Conservation (phyloP, 2,888 invertebrate species). For the Trichogramma dendrolimi region DNA sequence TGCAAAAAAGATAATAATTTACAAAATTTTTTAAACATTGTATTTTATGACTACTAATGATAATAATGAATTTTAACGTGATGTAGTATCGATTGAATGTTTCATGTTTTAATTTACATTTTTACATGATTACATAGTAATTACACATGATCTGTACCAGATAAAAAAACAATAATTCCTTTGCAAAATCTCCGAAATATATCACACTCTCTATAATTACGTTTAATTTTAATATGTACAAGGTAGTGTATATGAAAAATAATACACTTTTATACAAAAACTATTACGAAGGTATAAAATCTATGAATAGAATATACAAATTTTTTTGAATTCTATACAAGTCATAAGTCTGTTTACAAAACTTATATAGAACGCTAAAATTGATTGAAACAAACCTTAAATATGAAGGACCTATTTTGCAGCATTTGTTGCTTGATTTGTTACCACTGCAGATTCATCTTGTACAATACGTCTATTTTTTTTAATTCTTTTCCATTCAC, state of each 20-base stretch:
- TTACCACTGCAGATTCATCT: slow-evolving; percentile 46
- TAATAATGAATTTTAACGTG: neutral
- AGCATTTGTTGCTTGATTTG: slow-evolving; percentile 35
- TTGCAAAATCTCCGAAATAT: no score
- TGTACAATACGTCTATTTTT: slow-evolving; percentile 74
- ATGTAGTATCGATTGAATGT: slow-evolving; percentile 9
- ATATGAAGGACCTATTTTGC: slow-evolving; percentile 15
- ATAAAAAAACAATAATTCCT: no score
- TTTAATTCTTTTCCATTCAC: slow-evolving; percentile 94
- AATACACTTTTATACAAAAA: slow-evolving; percentile 7
- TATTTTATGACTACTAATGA: no score
- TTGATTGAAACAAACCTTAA: slow-evolving; percentile 2
- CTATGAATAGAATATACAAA: slow-evolving; percentile 14
- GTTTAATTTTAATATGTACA: slow-evolving; percentile 12
- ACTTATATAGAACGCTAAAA: slow-evolving; percentile 13
- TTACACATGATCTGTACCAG: no score
- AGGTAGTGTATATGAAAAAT: neutral
- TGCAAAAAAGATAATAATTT: slow-evolving; percentile 18
- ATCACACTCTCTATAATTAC: no score
- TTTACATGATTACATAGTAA: slow-evolving; percentile 10
- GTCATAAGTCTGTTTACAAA: neutral
- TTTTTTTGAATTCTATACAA: slow-evolving; percentile 6
- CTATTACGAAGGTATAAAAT: slow-evolving; percentile 4
- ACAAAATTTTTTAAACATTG: slow-evolving; percentile 9
- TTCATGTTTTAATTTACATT: slow-evolving; percentile 21